These are phyloP conservation scores for Hyles vespertilio DNA, from an alignment of 1,140 invertebrate species.

Conservation along the genomic window DNA sequence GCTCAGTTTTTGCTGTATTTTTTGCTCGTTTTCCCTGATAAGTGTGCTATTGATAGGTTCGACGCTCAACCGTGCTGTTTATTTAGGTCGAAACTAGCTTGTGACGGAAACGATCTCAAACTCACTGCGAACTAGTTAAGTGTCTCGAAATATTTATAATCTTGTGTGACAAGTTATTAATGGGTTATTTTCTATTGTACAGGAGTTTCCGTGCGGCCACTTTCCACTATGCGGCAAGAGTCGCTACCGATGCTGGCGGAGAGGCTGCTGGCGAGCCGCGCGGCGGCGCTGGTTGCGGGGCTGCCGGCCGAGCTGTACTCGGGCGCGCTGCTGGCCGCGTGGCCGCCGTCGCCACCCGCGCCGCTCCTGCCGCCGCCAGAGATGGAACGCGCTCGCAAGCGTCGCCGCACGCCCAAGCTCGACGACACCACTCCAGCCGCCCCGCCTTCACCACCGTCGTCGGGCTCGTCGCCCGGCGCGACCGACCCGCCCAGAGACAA, in stretches of 20 bases:
- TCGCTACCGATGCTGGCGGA: constrained; percentile 68
- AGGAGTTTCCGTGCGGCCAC: constrained; percentile 72
- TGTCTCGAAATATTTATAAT: too few species aligned
- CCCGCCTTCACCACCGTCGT: constrained; percentile 65
- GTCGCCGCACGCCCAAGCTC: constrained; percentile 60
- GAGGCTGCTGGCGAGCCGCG: constrained; percentile 64
- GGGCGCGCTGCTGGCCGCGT: constrained; percentile 64
- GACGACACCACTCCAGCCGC: constrained; percentile 47
- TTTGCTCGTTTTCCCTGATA: constrained; percentile 61
- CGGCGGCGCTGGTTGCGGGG: constrained; percentile 67
- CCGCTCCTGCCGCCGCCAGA: constrained; percentile 62
- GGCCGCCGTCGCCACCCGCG: constrained; percentile 65
- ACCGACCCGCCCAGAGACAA: constrained; percentile 82
- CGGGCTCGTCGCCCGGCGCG: constrained; percentile 63
- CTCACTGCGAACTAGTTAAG: neutral
- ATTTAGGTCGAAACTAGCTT: constrained; percentile 58
- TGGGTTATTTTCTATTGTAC: constrained; percentile 26
- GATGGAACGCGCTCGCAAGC: constrained; percentile 68
- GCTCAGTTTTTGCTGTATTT: constrained; percentile 64
- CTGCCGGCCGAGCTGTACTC: constrained; percentile 70
- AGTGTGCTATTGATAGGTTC: constrained; percentile 71
- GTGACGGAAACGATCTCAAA: constrained; percentile 53
- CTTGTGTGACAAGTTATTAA: neutral
- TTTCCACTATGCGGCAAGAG: constrained; percentile 70
- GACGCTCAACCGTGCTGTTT: constrained; percentile 51